Conservation (phyloP, 2,113 vertebrate species). For the Plotosus lineatus region DNA sequence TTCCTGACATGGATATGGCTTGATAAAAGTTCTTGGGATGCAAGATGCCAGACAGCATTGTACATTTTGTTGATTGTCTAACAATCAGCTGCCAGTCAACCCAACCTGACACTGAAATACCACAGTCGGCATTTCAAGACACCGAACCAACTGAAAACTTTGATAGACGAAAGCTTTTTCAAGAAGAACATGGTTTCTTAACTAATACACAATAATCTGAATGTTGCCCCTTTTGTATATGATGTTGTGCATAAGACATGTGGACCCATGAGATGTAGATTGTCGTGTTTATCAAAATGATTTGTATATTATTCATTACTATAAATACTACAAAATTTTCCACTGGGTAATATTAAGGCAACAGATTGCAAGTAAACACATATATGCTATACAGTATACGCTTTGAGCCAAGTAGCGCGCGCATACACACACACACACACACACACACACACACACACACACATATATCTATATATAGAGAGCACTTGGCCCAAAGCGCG, state of each 20-base stretch:
- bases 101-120: not conserved
- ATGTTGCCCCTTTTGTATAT: not conserved
- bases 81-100: slow-evolving; percentile 27
- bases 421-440: too few relatives aligned
- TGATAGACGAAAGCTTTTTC: not conserved
- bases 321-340: too few relatives aligned
- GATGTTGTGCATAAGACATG: not conserved
- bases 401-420: too few relatives aligned
- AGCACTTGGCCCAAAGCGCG: too few relatives aligned
- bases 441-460: too few relatives aligned
- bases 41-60: slow-evolving; percentile 1
- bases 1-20: slow-evolving; percentile 16
- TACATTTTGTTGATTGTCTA: not conserved
- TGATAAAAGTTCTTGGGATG: slow-evolving; percentile 2
- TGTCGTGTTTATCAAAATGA: too few relatives aligned
- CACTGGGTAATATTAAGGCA: too few relatives aligned
- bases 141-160: not conserved
- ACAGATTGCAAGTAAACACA: too few relatives aligned
- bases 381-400: too few relatives aligned
- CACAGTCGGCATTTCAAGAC: not conserved
- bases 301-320: not conserved
- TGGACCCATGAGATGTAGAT: too few relatives aligned
- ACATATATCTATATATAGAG: too few relatives aligned
- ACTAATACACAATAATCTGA: not conserved
- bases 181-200: not conserved